These are phyloP conservation scores for Sylvia borin DNA, from an alignment of 2,797 vertebrate species.

Conservation along the genomic window DNA sequence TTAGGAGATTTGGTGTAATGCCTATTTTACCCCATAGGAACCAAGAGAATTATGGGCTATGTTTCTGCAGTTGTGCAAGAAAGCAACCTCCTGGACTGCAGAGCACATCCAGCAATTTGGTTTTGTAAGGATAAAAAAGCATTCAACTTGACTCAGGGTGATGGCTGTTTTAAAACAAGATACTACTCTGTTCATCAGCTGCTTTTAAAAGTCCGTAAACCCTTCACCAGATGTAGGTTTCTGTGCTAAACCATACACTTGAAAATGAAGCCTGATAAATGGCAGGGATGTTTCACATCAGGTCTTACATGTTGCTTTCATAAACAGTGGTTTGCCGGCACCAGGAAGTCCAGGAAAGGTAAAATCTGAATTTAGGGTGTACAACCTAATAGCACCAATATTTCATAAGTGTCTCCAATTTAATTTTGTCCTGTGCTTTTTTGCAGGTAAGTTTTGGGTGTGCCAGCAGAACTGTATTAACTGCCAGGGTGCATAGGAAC, in stretches of 20 bases:
- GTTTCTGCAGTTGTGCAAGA: background rate
- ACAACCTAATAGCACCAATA: background rate
- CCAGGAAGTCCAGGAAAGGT: background rate
- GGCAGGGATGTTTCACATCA: background rate
- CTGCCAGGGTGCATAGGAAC: background rate
- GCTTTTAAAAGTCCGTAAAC: background rate
- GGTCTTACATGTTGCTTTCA: background rate
- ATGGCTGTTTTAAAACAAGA: background rate
- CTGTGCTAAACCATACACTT: background rate
- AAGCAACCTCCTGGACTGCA: background rate
- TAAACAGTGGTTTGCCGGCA: background rate
- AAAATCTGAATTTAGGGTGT: background rate
- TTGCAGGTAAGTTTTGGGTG: background rate
- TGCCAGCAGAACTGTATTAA: background rate
- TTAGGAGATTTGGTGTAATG: background rate
- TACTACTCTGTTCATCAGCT: background rate
- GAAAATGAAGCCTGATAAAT: background rate
- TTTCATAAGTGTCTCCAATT: background rate
- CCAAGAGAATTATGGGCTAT: background rate
- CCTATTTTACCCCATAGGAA: background rate
- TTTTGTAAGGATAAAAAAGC: background rate
- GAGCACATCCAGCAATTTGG: background rate
- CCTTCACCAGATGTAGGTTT: background rate
- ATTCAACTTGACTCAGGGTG: background rate
- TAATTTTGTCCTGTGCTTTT: background rate